Evolutionary conservation across 2,113 vertebrate genomes (phyloP).

Genomic region (Gopherus flavomarginatus): DNA sequence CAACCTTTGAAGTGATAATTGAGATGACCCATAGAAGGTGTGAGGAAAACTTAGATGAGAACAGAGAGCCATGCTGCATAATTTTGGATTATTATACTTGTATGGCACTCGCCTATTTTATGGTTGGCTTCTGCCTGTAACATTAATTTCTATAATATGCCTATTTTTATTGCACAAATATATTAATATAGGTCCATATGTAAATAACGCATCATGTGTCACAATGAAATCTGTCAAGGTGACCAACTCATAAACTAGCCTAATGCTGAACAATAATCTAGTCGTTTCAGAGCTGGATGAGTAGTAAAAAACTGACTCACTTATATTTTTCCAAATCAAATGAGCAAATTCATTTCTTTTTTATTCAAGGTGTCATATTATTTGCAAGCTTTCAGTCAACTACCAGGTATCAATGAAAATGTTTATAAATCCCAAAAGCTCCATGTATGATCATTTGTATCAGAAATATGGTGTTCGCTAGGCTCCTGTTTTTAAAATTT

Average conservation of each 20-base stretch:
- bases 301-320: neutral
- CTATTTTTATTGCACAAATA: neutral
- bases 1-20: too few species aligned
- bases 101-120: neutral
- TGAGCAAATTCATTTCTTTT: neutral
- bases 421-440: neutral
- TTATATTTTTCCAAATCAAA: neutral
- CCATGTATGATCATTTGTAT: neutral
- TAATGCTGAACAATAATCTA: neutral
- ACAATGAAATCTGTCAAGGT: neutral
- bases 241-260: neutral
- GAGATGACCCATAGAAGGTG: too few species aligned
- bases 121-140: neutral
- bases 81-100: neutral
- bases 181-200: neutral
- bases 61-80: neutral
- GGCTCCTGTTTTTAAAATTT: neutral
- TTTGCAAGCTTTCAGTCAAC: neutral
- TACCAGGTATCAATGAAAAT: neutral
- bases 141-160: fast-evolving
- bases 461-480: neutral
- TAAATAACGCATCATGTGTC: neutral
- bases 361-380: neutral
- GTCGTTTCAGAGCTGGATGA: neutral
- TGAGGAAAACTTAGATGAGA: neutral